Evolutionary conservation across 2,797 vertebrate species (phyloP).

Genomic region (Chelidonichthys spinosus): DNA sequence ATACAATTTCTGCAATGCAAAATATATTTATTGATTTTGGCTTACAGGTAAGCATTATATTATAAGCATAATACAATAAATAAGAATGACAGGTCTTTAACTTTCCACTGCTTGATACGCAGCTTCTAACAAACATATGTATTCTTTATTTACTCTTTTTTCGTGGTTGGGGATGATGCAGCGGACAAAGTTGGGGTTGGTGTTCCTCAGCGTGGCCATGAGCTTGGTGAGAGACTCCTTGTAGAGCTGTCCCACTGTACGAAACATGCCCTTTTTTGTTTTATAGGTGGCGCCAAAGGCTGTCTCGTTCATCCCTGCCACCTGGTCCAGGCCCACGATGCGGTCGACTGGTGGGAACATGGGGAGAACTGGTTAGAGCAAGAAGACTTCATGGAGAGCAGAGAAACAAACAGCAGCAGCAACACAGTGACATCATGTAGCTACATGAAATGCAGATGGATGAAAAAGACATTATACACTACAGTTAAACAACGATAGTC

Average conservation of each 20-base stretch:
- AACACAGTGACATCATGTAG: constrained; percentile 33
- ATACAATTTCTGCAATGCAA: neutral
- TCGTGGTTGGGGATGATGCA: constrained; percentile 99
- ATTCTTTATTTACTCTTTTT: constrained; percentile 86
- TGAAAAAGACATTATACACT: constrained; percentile 45
- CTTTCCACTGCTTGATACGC: neutral
- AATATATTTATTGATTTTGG: no score
- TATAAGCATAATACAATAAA: no score
- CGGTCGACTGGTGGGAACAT: constrained; percentile 89
- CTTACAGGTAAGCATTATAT: no score
- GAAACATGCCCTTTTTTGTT: constrained; percentile 99
- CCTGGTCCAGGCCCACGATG: constrained; percentile 97
- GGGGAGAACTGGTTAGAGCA: constrained; percentile 25
- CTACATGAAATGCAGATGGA: constrained; percentile 63
- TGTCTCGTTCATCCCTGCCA: constrained; percentile 96
- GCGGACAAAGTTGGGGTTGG: constrained; percentile 98
- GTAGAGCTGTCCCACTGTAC: constrained; percentile 97
- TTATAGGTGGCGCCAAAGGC: constrained; percentile 96
- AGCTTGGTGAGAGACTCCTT: constrained; percentile 97
- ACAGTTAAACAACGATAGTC: constrained; percentile 38
- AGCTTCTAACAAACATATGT: neutral
- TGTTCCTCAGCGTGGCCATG: constrained; percentile 98
- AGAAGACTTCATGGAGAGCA: neutral
- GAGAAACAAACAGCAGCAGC: constrained; percentile 21
- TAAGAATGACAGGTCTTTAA: neutral